Evolutionary conservation across 1,140 invertebrate genomes (phyloP), one percentile per base, ranked within the genome.

Genomic region (Homalodisca vitripennis): DNA sequence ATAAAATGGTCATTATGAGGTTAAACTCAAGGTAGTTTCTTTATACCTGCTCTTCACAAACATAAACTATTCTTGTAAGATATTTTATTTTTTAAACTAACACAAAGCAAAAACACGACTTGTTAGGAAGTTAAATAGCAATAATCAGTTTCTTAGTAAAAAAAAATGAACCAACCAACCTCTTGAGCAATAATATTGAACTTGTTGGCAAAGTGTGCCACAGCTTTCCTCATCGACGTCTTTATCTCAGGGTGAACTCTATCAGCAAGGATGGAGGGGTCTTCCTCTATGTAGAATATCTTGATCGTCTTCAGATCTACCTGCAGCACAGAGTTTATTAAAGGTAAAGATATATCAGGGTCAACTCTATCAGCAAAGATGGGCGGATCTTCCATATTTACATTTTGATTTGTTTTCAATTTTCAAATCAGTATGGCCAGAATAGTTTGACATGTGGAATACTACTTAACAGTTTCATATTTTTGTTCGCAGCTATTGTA

Each of bases 231-330:
- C 78, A 96, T 87, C 1, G 87, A 85, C 31, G 83, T 78, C 74
- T 84, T 86, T 48, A 97, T 88, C 74, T 96, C 92, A 12, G 81
- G 80, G 74, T 92, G 84, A 0, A 97, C 90, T 0, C 85, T 79
- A 47, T 81, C 80, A 3, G 90, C 87, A 0, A 93, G 79, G 3
- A 91, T 79, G 14, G 85, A 84, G 32, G 87, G 86, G 77, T 93
- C 93, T 63, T 89, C 88, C 74, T 93, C 89, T 83, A 97, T 93
- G 76, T 95, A 97, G 79, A 63, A 70, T 20, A 72, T 32, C 93
- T 80, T 80, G 13, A 89, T 67, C 53, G 80, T 78, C n/a, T 75
- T 77, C 0, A 88, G 41, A 74, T 87, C 81, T 24, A 86, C 82
- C 80, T 81, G 66, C 1, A 70, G n/a, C n/a, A n/a, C n/a, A n/a